Evolutionary conservation across 2,888 invertebrate genomes (phyloP).

Genomic region (Agriopis leucophaearia): DNA sequence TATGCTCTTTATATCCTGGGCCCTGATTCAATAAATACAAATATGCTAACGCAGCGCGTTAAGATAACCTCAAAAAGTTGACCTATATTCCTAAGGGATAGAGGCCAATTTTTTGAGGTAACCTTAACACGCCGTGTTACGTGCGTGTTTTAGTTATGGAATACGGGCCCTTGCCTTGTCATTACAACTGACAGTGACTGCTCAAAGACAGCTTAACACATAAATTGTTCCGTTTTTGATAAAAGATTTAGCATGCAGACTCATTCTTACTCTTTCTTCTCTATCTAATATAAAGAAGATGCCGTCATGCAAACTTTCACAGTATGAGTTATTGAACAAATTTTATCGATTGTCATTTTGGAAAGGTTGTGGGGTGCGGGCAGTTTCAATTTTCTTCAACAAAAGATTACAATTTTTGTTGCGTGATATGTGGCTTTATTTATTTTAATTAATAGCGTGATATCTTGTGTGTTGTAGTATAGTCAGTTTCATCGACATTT

Average conservation of each 20-base stretch:
- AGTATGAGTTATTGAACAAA: not conserved
- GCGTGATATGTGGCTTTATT: not conserved
- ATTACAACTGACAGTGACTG: not conserved
- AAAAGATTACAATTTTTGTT: slow-evolving; percentile 7
- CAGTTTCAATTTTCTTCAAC: slow-evolving; percentile 13
- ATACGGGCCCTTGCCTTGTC: no score
- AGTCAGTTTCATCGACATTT: slow-evolving; percentile 3
- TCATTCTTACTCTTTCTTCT: not conserved
- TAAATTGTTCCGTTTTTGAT: not conserved
- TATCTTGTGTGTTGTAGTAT: slow-evolving; percentile 11
- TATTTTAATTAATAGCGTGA: slow-evolving; percentile 12
- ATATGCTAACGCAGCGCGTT: no score
- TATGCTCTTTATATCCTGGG: no score
- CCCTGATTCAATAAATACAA: no score
- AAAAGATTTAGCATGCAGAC: not conserved
- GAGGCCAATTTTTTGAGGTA: no score
- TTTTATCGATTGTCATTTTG: slow-evolving; percentile 34
- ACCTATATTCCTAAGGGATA: no score
- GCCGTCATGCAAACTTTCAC: not conserved
- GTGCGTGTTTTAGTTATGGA: no score
- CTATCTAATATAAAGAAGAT: not conserved
- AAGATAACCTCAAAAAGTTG: no score
- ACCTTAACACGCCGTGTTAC: no score
- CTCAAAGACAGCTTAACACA: not conserved
- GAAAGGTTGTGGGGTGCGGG: slow-evolving; percentile 16